Evolutionary conservation across 2,797 vertebrate species (phyloP).

Genomic region (Phoxinus dragarum): DNA sequence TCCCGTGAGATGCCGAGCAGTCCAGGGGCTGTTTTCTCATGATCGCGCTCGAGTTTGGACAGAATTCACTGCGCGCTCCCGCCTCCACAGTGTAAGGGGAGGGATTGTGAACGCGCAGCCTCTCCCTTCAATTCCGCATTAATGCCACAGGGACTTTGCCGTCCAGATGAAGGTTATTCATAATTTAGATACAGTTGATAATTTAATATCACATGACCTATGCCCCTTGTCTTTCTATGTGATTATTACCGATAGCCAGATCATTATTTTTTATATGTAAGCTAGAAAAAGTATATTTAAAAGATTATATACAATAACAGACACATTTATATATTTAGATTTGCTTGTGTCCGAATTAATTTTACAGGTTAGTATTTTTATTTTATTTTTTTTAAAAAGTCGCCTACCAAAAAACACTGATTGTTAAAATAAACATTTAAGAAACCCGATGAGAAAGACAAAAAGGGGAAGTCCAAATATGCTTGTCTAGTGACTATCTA

Average conservation of each 20-base stretch:
- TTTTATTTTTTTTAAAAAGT: neutral
- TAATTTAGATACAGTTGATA: constrained; percentile 70
- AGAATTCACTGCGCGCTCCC: constrained; percentile 76
- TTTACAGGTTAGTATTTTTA: neutral
- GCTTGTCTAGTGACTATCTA: neutral
- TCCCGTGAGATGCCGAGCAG: constrained; percentile 70
- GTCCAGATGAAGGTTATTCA: constrained; percentile 70
- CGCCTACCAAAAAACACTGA: neutral
- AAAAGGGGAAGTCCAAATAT: neutral
- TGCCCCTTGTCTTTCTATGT: constrained; percentile 60
- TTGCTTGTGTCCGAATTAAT: neutral
- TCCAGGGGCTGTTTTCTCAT: constrained; percentile 67
- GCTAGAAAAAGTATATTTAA: neutral
- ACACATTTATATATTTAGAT: neutral
- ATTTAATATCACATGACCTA: constrained; percentile 71
- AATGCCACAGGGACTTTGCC: constrained; percentile 74
- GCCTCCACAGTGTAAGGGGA: constrained; percentile 66
- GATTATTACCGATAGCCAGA: neutral
- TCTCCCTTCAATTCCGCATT: constrained; percentile 81
- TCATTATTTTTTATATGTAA: neutral
- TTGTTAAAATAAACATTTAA: too few species aligned
- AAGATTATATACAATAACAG: neutral
- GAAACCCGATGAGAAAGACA: neutral
- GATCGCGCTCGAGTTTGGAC: constrained; percentile 61
- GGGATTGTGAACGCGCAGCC: constrained; percentile 78